Base-by-base conservation (phyloP, 2,888 invertebrate genomes). In the Trachelus troglodyta region DNA sequence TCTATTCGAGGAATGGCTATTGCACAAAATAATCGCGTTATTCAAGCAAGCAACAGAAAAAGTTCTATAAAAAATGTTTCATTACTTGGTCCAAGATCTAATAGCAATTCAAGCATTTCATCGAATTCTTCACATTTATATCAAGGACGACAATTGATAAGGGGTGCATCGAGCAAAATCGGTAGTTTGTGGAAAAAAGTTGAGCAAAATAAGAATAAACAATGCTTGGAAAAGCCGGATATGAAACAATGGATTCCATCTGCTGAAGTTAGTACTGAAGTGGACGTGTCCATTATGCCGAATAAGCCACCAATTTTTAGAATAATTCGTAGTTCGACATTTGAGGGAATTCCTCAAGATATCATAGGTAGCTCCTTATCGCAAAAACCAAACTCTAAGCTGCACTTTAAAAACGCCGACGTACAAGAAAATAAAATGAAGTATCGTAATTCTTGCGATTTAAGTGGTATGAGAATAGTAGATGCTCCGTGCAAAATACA, bases 101-200 rank as follows among this genome's bases (percentile, higher is more conserved):
- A 93, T 85, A 94, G 95, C 79, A 95, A 94, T 88, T 94, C 94
- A 0, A 93, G 94, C 77, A 92, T 94, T 23, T 93, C 93, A 30
- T 92, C 94, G 0, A 93, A 92, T 83, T 91, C 92, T 56, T 88
- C 89, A 74, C 88, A 90, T 6, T 88, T 87, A 77, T 82, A 85
- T 80, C 85, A 91, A 34, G 89, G 89, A 0, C 90, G 91, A 74
- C 90, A 93, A 30, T 77, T 88, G 76, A 82, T 89, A 40, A 94
- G 95, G 90, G 95, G 95, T 82, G 94, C 95, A 1, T 95, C 95
- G 15, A 96, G 96, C 89, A 96, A 96, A 90, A 96, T 97, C 77
- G 96, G 96, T 0, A 95, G 94, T 86, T 91, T 97, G 30, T 97
- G 96, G 96, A 96, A 95, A 87, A 95, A 94, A 88, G 96, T 96